Conservation (phyloP, 64 coral and sea anemone species). For the Porites lutea region DNA sequence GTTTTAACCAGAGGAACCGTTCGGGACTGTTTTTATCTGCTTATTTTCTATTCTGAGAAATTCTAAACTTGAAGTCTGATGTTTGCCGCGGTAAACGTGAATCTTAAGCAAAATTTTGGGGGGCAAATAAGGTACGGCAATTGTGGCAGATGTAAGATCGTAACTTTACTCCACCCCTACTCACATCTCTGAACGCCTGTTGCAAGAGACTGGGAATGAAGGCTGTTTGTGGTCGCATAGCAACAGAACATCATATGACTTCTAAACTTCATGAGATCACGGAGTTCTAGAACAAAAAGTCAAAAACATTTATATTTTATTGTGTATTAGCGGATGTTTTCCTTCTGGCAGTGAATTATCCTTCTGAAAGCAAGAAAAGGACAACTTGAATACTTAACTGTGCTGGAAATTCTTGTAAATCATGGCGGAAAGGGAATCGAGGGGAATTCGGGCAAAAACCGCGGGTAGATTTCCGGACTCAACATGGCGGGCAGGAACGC, state of each 20-base stretch:
- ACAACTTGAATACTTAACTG: background rate
- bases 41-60: no score
- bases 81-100: no score
- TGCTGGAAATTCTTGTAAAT: background rate
- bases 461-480: constrained; percentile 77
- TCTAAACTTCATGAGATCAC: background rate
- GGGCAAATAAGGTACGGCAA: no score
- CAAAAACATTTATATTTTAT: background rate
- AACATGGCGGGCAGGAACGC: constrained; percentile 56
- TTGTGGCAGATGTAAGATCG: no score
- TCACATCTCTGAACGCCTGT: no score
- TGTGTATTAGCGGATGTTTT: background rate
- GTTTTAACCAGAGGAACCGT: no score
- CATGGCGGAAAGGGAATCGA: constrained; percentile 36
- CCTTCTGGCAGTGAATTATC: background rate
- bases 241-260: constrained; percentile 21
- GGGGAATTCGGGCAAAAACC: constrained; percentile 67
- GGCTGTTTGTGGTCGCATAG: constrained; percentile 7
- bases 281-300: constrained; percentile 21
- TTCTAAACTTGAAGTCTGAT: no score
- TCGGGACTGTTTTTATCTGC: no score
- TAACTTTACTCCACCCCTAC: no score
- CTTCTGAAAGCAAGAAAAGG: background rate
- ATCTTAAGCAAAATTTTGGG: no score
- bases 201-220: no score